Conservation (phyloP, 1,140 invertebrate species). For the Brachionus plicatilis region DNA sequence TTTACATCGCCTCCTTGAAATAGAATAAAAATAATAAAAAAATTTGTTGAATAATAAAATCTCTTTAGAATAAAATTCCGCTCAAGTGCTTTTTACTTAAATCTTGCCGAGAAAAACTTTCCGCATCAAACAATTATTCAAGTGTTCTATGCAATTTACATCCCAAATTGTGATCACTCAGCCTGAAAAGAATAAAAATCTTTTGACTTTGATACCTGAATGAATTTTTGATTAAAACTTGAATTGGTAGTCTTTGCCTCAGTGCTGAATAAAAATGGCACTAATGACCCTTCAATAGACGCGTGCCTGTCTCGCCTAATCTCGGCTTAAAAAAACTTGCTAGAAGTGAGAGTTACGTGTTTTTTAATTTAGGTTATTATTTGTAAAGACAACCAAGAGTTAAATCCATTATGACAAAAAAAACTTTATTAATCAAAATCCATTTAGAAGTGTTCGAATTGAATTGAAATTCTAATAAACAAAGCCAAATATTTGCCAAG, state of each 20-base stretch:
- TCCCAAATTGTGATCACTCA: too few species aligned
- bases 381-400: neutral
- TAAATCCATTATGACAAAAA: neutral
- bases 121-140: too few species aligned
- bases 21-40: too few species aligned
- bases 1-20: too few species aligned
- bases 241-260: neutral
- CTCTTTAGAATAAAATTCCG: too few species aligned
- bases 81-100: too few species aligned
- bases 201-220: too few species aligned
- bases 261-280: neutral
- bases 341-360: neutral
- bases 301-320: neutral
- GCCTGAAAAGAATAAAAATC: too few species aligned
- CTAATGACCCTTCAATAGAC: neutral
- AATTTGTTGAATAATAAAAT: too few species aligned
- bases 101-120: too few species aligned
- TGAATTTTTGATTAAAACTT: neutral
- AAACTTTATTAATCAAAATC: neutral
- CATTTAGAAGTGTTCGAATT: neutral
- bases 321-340: neutral
- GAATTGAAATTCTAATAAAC: slow-evolving; percentile 22
- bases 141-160: too few species aligned
- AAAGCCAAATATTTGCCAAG: slow-evolving; percentile 18
- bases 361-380: neutral